Conservation (phyloP, 2,113 vertebrate species). For the Ciconia boyciana region DNA sequence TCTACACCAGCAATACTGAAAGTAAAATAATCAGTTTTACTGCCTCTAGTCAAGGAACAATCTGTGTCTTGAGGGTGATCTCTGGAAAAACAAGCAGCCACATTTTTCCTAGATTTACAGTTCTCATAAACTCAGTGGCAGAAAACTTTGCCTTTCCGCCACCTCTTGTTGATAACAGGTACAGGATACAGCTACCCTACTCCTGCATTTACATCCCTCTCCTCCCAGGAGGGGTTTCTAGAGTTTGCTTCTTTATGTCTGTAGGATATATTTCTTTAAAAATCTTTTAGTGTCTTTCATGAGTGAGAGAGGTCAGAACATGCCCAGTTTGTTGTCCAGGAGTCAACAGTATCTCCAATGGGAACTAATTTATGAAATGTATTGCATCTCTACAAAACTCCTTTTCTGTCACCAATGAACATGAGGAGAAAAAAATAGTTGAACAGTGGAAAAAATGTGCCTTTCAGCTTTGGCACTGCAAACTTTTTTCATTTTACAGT, state of each 20-base stretch:
- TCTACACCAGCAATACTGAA: neutral
- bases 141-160: neutral
- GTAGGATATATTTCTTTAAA: neutral
- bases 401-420: neutral
- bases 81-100: neutral
- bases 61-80: neutral
- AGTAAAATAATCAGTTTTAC: neutral
- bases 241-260: neutral
- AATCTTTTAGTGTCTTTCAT: neutral
- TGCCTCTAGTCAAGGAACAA: neutral
- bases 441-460: neutral
- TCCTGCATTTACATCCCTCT: neutral
- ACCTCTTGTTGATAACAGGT: neutral
- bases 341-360: neutral
- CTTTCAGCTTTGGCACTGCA: constrained; percentile 12
- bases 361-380: neutral
- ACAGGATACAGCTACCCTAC: neutral
- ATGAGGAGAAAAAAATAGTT: neutral
- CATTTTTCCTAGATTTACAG: neutral
- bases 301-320: neutral
- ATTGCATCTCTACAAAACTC: neutral
- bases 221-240: neutral
- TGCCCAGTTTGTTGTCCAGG: neutral
- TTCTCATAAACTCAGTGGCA: neutral
- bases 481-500: neutral